phyloP scores from a whole-genome alignment of 1,140 invertebrate species.

The Scaptomyza montana region DNA sequence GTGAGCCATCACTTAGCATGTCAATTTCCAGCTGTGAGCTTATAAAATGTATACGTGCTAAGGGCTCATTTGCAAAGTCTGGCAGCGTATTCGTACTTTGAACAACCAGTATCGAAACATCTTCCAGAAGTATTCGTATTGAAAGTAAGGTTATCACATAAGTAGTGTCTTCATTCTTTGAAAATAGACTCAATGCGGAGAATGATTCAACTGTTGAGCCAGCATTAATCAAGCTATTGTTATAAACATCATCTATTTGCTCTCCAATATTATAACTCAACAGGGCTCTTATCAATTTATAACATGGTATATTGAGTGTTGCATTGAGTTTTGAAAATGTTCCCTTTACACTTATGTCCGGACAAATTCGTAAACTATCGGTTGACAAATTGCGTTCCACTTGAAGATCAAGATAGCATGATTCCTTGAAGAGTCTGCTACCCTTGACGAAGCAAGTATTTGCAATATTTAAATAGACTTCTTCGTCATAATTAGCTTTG shows the following conservation, averaged over 20 bases:
- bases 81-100: slow-evolving; percentile 73
- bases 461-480: slow-evolving; percentile 63
- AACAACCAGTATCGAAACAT: slow-evolving; percentile 91
- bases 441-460: slow-evolving; percentile 84
- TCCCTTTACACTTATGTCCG: slow-evolving; percentile 94
- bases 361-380: slow-evolving; percentile 85
- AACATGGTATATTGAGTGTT: slow-evolving; percentile 93
- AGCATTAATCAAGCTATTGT: slow-evolving; percentile 60
- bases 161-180: slow-evolving; percentile 41
- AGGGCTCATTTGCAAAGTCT: slow-evolving; percentile 81
- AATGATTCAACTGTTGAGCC: slow-evolving; percentile 66
- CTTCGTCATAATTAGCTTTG: slow-evolving; percentile 42
- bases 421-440: slow-evolving; percentile 89
- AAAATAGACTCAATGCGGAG: slow-evolving; percentile 49
- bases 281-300: slow-evolving; percentile 94
- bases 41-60: slow-evolving; percentile 96
- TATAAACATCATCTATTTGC: slow-evolving; percentile 89
- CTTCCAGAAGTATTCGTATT: slow-evolving; percentile 93
- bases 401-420: slow-evolving; percentile 91
- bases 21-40: slow-evolving; percentile 94
- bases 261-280: slow-evolving; percentile 97
- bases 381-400: slow-evolving; percentile 93
- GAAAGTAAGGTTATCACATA: slow-evolving; percentile 90
- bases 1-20: slow-evolving; percentile 92
- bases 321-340: slow-evolving; percentile 93